phyloP scores from a whole-genome alignment of 2,797 vertebrate genomes.

The Pristis pectinata region DNA sequence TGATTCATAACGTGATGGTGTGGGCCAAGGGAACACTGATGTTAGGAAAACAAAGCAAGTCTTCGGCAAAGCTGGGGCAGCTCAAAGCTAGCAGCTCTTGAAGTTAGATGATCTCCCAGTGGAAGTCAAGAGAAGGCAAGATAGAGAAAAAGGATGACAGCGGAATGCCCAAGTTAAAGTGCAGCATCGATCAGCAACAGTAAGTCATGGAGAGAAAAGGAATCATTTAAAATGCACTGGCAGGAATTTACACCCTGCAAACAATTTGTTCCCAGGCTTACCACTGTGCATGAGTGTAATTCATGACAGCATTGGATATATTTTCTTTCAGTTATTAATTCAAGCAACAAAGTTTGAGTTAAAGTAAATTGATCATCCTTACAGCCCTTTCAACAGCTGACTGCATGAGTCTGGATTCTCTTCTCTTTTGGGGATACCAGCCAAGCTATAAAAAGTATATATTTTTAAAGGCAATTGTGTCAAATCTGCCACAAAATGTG shows the following conservation, averaged over 20 bases:
- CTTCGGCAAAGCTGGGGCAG: not conserved
- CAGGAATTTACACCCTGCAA: not conserved
- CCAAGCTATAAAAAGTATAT: not conserved
- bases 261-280: not conserved
- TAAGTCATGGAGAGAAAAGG: not conserved
- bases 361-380: not conserved
- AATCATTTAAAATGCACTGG: not conserved
- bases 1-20: not conserved
- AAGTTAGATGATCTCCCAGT: not conserved
- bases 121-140: not conserved
- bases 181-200: not conserved
- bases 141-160: not conserved
- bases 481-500: not conserved
- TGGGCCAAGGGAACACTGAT: not conserved
- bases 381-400: not conserved
- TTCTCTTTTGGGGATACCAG: not conserved
- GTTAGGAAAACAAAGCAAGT: not conserved
- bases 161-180: not conserved
- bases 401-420: not conserved
- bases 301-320: not conserved
- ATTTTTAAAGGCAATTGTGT: not conserved
- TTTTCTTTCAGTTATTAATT: not conserved
- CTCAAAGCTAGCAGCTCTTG: not conserved
- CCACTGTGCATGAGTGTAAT: too few species aligned
- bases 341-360: not conserved